phyloP scores from a whole-genome alignment of 1,140 invertebrate genomes.

The Gonioctena quinquepunctata region DNA sequence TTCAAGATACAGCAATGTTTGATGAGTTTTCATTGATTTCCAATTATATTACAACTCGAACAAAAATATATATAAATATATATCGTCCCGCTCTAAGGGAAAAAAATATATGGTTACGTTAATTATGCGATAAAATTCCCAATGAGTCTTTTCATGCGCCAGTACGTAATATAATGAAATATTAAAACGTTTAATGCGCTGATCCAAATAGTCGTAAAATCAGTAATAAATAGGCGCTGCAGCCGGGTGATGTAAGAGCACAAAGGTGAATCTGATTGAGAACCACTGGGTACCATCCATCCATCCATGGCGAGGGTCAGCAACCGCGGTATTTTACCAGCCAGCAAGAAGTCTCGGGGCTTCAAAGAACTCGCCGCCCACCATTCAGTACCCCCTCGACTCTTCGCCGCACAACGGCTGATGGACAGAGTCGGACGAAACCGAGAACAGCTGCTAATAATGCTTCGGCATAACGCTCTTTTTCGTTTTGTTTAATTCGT shows the following conservation, averaged over 20 bases:
- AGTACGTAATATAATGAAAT: not conserved
- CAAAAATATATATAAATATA: no score
- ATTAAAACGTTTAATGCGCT: not conserved
- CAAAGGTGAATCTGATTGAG: constrained; percentile 12
- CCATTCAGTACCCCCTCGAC: constrained; percentile 24
- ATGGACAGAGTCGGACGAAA: constrained; percentile 20
- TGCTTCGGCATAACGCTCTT: not conserved
- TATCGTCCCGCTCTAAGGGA: no score
- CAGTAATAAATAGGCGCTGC: not conserved
- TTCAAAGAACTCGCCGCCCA: constrained; percentile 43
- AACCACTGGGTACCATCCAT: constrained; percentile 18
- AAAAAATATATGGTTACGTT: no score
- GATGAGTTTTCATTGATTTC: no score
- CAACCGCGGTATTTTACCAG: constrained; percentile 34
- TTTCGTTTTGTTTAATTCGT: not conserved
- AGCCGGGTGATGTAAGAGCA: not conserved
- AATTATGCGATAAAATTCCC: no score
- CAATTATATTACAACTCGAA: no score
- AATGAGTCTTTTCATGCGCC: not conserved
- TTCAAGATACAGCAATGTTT: no score
- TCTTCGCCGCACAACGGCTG: constrained; percentile 9
- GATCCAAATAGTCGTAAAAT: not conserved
- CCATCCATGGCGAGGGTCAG: constrained; percentile 27
- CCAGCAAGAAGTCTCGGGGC: constrained; percentile 31
- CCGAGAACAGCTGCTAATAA: not conserved